Evolutionary conservation across 2,797 vertebrate genomes (phyloP).

Genomic region (Onychomys leucogaster): DNA sequence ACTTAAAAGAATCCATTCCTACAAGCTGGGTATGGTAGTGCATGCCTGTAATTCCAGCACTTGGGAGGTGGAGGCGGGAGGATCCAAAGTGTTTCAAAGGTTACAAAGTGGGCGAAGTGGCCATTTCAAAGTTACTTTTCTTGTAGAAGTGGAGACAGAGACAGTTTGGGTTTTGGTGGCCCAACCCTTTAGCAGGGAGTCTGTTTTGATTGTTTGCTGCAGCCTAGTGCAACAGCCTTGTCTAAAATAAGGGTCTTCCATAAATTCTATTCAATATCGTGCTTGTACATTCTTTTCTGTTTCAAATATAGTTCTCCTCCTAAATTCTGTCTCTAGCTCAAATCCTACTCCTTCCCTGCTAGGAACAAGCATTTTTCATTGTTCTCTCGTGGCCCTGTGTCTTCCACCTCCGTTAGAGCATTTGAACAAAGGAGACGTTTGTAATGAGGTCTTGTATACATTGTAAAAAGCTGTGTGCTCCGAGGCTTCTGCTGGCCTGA

Average conservation of each 20-base stretch:
- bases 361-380: background rate
- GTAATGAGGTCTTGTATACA: background rate
- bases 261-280: background rate
- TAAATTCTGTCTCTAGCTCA: background rate
- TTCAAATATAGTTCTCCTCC: background rate
- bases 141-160: background rate
- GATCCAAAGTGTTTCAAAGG: background rate
- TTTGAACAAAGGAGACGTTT: background rate
- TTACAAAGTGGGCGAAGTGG: background rate
- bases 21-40: too few relatives aligned
- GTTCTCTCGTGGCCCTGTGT: background rate
- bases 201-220: background rate
- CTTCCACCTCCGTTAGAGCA: background rate
- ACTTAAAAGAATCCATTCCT: conserved; percentile 1
- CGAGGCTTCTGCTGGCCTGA: background rate
- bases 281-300: background rate
- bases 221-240: background rate
- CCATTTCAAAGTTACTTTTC: background rate
- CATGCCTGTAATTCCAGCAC: background rate
- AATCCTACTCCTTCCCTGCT: background rate
- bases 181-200: background rate
- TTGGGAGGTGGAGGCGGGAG: background rate
- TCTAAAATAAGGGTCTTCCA: background rate
- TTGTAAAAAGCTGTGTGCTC: background rate
- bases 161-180: background rate